A percentile compares a stretch with the other conserved stretches of the same genome.
Conservation (phyloP, 1,140 invertebrate genomes). For the Onthophagus taurus region DNA sequence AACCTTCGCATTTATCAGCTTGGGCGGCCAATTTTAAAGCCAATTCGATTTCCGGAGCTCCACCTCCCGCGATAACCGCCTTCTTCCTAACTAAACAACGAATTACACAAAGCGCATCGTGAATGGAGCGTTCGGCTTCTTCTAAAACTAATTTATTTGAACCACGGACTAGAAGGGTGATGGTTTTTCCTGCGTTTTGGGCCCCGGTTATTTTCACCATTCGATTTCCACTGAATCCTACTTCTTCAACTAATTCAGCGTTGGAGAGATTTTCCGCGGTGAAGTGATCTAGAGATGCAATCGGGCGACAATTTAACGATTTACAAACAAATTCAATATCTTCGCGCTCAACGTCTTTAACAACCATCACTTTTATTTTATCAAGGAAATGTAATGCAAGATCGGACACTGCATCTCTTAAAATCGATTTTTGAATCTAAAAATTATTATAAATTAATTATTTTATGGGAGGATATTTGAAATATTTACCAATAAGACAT, state of each 20-base stretch:
- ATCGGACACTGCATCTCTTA: constrained; percentile 95
- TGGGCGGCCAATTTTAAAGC: constrained; percentile 74
- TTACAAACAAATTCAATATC: constrained; percentile 97
- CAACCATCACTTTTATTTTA: constrained; percentile 98
- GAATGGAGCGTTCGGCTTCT: constrained; percentile 91
- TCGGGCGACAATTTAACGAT: constrained; percentile 87
- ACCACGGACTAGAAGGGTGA: constrained; percentile 89
- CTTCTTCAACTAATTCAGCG: constrained; percentile 93
- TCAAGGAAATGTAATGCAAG: constrained; percentile 96
- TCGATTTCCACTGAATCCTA: constrained; percentile 80
- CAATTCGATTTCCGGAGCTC: constrained; percentile 94
- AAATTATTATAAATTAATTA: constrained; percentile 8
- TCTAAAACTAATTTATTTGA: constrained; percentile 96
- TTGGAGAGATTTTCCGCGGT: constrained; percentile 79
- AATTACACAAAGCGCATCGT: constrained; percentile 97
- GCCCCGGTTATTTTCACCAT: constrained; percentile 89
- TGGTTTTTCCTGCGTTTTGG: constrained; percentile 77
- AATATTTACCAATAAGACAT: constrained; percentile 76
- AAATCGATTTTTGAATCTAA: constrained; percentile 86
- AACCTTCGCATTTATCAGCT: constrained; percentile 76
- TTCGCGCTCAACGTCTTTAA: constrained; percentile 96
- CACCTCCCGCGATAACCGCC: constrained; percentile 88
- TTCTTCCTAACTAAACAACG: constrained; percentile 87
- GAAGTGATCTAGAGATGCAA: constrained; percentile 98
- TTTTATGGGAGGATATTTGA: neutral